Conservation (phyloP, 2,113 vertebrate species). For the Tricholaema leucomelas region DNA sequence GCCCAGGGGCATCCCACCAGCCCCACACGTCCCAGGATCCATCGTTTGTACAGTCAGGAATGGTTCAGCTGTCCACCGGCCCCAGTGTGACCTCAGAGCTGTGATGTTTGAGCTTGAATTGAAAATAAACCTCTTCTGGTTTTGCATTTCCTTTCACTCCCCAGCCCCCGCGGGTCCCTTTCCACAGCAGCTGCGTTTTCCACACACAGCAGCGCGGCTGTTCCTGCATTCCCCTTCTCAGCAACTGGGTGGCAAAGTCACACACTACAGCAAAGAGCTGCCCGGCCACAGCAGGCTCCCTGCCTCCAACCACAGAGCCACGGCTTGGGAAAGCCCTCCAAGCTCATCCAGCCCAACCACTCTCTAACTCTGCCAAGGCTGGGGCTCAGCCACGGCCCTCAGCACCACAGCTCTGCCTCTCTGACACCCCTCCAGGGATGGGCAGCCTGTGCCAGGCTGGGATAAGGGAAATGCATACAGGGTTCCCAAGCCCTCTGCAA, state of each 20-base stretch:
- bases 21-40: background rate
- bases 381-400: too few relatives aligned
- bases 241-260: background rate
- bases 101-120: conserved; percentile 15
- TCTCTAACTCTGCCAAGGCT: too few relatives aligned
- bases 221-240: background rate
- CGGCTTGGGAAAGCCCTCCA: too few relatives aligned
- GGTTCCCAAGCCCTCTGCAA: too few relatives aligned
- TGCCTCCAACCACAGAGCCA: too few relatives aligned
- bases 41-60: background rate
- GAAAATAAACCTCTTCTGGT: conserved; percentile 28
- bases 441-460: too few relatives aligned
- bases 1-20: background rate
- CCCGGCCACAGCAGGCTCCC: background rate
- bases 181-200: background rate
- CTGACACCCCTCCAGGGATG: too few relatives aligned
- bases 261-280: rapidly evolving
- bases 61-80: rapidly evolving
- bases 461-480: too few relatives aligned
- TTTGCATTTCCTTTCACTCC: conserved; percentile 20
- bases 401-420: too few relatives aligned
- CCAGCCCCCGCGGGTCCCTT: background rate
- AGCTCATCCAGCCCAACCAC: too few relatives aligned
- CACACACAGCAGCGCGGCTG: background rate
- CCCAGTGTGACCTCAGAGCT: background rate